These are phyloP conservation scores for Odontocerum albicorne DNA, from an alignment of 2,888 invertebrate genomes.

Conservation along the genomic window DNA sequence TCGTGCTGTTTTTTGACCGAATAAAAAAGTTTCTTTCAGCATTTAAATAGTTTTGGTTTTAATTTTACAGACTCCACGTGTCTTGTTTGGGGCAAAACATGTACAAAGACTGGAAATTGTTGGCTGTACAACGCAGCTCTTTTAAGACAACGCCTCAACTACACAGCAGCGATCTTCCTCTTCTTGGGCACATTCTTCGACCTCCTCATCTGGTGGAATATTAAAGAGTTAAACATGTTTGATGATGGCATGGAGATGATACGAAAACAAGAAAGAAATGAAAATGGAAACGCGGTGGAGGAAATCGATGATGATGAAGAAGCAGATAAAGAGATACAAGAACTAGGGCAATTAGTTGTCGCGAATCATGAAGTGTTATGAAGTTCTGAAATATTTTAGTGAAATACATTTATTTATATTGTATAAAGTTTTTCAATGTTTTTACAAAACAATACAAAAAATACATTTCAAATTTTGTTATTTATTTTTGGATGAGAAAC, in stretches of 20 bases:
- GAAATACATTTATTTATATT: too few species aligned
- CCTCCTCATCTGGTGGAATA: slow-evolving; percentile 67
- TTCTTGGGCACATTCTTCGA: slow-evolving; percentile 67
- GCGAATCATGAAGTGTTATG: too few species aligned
- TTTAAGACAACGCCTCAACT: slow-evolving; percentile 57
- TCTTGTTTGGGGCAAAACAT: slow-evolving; percentile 73
- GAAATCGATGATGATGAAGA: slow-evolving; percentile 6
- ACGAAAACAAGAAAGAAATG: slow-evolving; percentile 32
- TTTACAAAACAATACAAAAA: too few species aligned
- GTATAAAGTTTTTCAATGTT: too few species aligned
- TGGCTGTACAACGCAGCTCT: slow-evolving; percentile 72
- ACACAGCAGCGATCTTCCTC: slow-evolving; percentile 66
- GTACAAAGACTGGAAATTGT: slow-evolving; percentile 69
- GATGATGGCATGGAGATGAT: slow-evolving; percentile 55
- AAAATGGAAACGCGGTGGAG: background rate
- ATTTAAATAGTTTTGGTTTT: too few species aligned
- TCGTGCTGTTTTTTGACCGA: too few species aligned
- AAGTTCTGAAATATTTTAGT: too few species aligned
- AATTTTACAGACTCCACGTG: slow-evolving; percentile 64
- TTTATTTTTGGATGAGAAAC: too few species aligned
- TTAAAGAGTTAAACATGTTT: slow-evolving; percentile 68
- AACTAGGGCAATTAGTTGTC: background rate
- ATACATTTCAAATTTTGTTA: too few species aligned
- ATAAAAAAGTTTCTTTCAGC: too few species aligned
- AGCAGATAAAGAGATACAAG: background rate